Percentiles rank a stretch among this genome's conserved stretches.
These are phyloP conservation scores for Octonoba sinensis DNA, from an alignment of 2,888 invertebrate species.

Conservation along the genomic window DNA sequence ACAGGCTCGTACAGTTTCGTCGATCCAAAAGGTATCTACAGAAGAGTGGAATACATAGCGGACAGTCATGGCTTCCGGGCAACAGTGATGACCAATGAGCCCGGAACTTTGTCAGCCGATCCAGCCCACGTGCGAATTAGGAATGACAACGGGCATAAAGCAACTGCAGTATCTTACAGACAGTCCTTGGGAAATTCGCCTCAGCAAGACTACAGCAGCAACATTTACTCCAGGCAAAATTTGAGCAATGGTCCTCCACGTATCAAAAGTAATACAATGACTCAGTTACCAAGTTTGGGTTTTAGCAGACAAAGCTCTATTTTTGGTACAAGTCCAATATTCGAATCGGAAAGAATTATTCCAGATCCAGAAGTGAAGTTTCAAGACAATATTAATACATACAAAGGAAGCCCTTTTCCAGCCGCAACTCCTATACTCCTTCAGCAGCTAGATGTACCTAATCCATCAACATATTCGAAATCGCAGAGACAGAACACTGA, in stretches of 20 bases:
- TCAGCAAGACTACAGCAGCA: constrained; percentile 44
- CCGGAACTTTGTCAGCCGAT: constrained; percentile 26
- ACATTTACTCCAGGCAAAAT: constrained; percentile 35
- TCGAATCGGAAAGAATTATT: background rate
- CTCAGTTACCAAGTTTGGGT: background rate
- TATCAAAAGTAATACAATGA: background rate
- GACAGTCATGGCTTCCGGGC: constrained; percentile 54
- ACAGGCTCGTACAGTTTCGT: constrained; percentile 66
- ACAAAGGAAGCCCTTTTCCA: constrained; percentile 16
- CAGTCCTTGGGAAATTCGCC: constrained; percentile 11
- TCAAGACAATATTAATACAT: constrained; percentile 13
- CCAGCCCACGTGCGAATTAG: constrained; percentile 46
- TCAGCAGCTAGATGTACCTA: background rate
- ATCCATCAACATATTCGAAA: background rate
- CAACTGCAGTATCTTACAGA: background rate
- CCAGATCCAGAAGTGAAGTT: constrained; percentile 11
- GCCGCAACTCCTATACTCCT: background rate
- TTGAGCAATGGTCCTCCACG: background rate
- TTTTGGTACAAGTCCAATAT: background rate
- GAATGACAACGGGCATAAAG: constrained; percentile 4
- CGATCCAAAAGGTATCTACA: constrained; percentile 44
- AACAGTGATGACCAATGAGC: constrained; percentile 54
- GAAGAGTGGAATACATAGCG: constrained; percentile 52
- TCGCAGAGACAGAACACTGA: constrained; percentile 4
- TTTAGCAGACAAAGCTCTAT: background rate